Base-by-base conservation (phyloP, 1,140 invertebrate species). In the Teleopsis dalmanni region DNA sequence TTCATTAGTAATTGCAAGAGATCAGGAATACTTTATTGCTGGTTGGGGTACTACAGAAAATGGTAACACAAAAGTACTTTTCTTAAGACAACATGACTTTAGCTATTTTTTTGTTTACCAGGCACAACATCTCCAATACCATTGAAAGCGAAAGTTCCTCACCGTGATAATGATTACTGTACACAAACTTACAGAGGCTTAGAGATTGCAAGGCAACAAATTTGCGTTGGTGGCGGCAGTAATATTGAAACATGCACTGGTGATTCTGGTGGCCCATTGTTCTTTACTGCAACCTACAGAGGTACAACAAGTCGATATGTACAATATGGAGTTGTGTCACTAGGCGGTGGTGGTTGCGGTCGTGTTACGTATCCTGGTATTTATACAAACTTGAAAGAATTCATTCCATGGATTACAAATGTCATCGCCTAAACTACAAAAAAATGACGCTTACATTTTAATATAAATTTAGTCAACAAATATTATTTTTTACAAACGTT, bases 181-280 rank as follows among this genome's bases (percentile, higher is more conserved):
- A 34, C 18, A 16, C 6, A 22, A 4, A 29, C 29, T 7, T 47
- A 36, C n/a, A 22, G 35, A 6, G 34, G 46, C 11, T 31, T 29
- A 3, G 19, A 23, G 5, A 44, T 76, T 9, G 72, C 58, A 4
- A 59, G 74, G 0, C 72, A 72, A 14, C 81, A 84, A 52, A 56
- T 84, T 2, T 84, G 82, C 47, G 82, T 81, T n/a, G 81, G 80
- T 4, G 81, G 81, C 2, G 60, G 72, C 0, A 73, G 66, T n/a
- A 81, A 64, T 55, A 79, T 70, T 57, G 83, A 86, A 49, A 77
- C 83, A 0, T 87, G 84, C 52, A 71, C 72, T 49, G 85, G 85
- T 13, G 87, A 89, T 56, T 87, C 84, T 4, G 87, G 87, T 9
- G 86, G 86, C 1, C 84, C 86, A 0, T 64, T 90, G 4, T 63